A percentile compares a stretch with the other conserved stretches of the same genome.
These are phyloP conservation scores for Argyrosomus japonicus DNA, from an alignment of 2,113 vertebrate species.

Conservation along the genomic window DNA sequence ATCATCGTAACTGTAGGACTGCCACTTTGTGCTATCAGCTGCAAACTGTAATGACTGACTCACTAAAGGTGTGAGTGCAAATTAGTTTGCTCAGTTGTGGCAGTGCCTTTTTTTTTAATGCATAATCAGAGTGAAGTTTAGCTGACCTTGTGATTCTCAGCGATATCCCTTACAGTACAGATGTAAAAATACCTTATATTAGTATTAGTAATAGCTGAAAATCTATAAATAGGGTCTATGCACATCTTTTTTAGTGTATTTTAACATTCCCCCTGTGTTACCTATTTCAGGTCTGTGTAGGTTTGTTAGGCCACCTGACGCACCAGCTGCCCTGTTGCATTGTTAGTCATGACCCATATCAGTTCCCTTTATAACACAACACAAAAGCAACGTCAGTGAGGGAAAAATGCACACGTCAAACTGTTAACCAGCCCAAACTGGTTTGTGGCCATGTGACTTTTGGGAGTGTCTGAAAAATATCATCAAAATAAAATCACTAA, in stretches of 20 bases:
- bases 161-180: neutral
- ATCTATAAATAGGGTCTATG: neutral
- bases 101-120: neutral
- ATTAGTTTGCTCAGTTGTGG: neutral
- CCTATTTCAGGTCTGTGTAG: neutral
- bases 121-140: neutral
- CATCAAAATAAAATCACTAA: neutral
- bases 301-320: neutral
- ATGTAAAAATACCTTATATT: neutral
- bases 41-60: neutral
- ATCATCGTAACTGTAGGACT: neutral
- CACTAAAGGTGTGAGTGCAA: neutral
- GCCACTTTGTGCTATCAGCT: neutral
- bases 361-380: neutral
- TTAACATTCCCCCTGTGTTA: neutral
- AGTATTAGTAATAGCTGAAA: neutral
- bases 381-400: neutral
- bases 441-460: conserved; percentile 40
- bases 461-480: conserved; percentile 24
- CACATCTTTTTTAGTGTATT: neutral
- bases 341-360: conserved; percentile 27
- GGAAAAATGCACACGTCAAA: conserved; percentile 41
- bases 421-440: conserved; percentile 46
- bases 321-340: neutral
- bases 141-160: neutral